Conservation (phyloP, 2,888 invertebrate genomes). For the Scaptomyza polygonia region DNA sequence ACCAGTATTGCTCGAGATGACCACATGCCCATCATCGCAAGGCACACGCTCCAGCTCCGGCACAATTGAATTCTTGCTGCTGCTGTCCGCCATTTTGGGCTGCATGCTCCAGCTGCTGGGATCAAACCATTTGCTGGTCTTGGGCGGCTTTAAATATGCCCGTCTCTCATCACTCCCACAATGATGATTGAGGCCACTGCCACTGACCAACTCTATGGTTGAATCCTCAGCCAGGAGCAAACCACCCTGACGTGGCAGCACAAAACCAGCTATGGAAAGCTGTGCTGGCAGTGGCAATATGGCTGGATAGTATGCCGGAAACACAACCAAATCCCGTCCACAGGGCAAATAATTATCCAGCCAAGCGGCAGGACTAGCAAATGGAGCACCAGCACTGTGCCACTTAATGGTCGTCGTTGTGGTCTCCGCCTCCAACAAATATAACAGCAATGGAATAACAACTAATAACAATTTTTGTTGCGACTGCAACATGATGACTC, state of each 20-base stretch:
- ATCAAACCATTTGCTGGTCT: slow-evolving; percentile 81
- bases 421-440: slow-evolving; percentile 50
- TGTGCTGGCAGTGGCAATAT: slow-evolving; percentile 71
- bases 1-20: slow-evolving; percentile 59
- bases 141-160: slow-evolving; percentile 67
- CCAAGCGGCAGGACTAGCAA: slow-evolving; percentile 75
- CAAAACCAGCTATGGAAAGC: slow-evolving; percentile 71
- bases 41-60: slow-evolving; percentile 82
- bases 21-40: slow-evolving; percentile 81
- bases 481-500: slow-evolving; percentile 49
- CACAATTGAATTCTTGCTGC: slow-evolving; percentile 7
- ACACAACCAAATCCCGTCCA: slow-evolving; percentile 76
- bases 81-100: slow-evolving; percentile 18
- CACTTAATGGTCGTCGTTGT: slow-evolving; percentile 62
- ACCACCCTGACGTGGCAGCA: slow-evolving; percentile 78
- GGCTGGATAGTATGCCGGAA: slow-evolving; percentile 79
- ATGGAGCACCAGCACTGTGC: slow-evolving; percentile 68
- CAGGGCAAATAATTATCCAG: slow-evolving; percentile 77
- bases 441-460: slow-evolving; percentile 18
- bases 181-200: slow-evolving; percentile 45
- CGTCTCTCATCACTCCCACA: slow-evolving; percentile 68
- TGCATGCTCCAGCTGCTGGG: slow-evolving; percentile 77
- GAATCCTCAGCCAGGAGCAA: slow-evolving; percentile 73
- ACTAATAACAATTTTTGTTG: slow-evolving; percentile 5
- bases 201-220: slow-evolving; percentile 47